A percentile compares a stretch with the other conserved stretches of the same genome.
Conservation (phyloP, 92 coral and sea anemone genomes). For the Parazoanthus atlanticus region DNA sequence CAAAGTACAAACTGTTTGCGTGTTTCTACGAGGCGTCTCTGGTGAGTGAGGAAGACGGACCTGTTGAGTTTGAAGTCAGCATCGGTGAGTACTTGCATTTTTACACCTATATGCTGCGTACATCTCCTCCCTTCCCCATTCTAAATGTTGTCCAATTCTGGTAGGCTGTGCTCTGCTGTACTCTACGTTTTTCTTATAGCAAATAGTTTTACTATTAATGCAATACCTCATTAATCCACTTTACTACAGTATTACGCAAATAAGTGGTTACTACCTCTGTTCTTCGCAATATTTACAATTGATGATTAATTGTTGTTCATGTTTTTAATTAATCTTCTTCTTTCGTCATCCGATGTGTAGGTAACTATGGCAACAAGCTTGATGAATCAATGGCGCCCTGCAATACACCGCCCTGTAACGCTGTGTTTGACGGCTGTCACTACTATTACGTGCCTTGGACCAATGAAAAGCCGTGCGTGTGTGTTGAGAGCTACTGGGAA, state of each 20-base stretch:
- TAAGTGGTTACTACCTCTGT: too few relatives aligned
- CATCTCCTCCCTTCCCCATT: not conserved
- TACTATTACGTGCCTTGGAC: conserved; percentile 95
- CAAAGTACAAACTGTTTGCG: conserved; percentile 91
- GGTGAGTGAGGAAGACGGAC: conserved; percentile 91
- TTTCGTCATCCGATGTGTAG: conserved; percentile 38
- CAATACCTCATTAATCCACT: too few relatives aligned
- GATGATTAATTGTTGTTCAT: not conserved
- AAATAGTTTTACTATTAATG: too few relatives aligned
- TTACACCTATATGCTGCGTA: too few relatives aligned
- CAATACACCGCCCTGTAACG: conserved; percentile 93
- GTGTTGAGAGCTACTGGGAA: conserved; percentile 97
- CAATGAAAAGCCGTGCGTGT: conserved; percentile 89
- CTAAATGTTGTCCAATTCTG: not conserved
- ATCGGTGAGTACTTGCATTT: conserved; percentile 66
- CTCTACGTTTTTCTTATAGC: not conserved
- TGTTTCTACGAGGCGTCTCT: conserved; percentile 93
- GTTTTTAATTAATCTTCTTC: not conserved
- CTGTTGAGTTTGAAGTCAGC: conserved; percentile 98
- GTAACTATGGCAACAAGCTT: conserved; percentile 97
- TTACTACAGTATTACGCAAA: too few relatives aligned
- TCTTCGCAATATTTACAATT: not conserved
- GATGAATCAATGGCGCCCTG: conserved; percentile 95
- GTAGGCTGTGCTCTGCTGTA: not conserved
- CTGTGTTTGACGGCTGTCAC: conserved; percentile 87